phyloP scores from a whole-genome alignment of 2,888 invertebrate species.

The Ophion ellenae region DNA sequence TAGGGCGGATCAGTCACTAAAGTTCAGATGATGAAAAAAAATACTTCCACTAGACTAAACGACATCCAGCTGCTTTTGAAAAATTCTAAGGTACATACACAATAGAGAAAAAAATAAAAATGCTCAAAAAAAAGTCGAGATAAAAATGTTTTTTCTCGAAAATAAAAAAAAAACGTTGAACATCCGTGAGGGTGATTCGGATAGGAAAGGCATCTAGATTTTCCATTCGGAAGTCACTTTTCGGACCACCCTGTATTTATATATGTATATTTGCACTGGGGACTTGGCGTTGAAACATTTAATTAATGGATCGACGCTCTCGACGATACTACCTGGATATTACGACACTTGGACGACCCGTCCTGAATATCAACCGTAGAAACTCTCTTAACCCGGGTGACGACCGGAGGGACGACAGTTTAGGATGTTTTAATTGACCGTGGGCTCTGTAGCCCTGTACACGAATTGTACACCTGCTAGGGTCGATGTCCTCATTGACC shows the following conservation, averaged over 20 bases:
- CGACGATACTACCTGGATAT: conserved; percentile 40
- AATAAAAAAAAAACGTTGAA: no score
- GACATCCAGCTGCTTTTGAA: no score
- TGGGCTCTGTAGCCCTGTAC: conserved; percentile 15
- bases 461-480: not conserved
- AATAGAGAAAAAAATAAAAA: no score
- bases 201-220: no score
- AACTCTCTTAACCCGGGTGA: conserved; percentile 43
- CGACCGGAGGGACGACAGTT: conserved; percentile 59
- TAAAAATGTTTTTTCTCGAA: no score
- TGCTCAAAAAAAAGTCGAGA: no score
- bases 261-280: not conserved
- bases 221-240: not conserved
- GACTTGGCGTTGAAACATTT: conserved; percentile 65
- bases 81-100: no score
- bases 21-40: no score
- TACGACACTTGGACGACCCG: conserved; percentile 21
- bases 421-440: conserved; percentile 55
- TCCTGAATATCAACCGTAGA: conserved; percentile 44
- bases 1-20: no score
- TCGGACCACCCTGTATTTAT: conserved; percentile 3
- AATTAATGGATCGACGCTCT: conserved; percentile 72
- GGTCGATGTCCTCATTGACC: not conserved
- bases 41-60: no score
- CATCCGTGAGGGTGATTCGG: no score